phyloP scores from a whole-genome alignment of 2,888 invertebrate species.

The Buathra laborator region DNA sequence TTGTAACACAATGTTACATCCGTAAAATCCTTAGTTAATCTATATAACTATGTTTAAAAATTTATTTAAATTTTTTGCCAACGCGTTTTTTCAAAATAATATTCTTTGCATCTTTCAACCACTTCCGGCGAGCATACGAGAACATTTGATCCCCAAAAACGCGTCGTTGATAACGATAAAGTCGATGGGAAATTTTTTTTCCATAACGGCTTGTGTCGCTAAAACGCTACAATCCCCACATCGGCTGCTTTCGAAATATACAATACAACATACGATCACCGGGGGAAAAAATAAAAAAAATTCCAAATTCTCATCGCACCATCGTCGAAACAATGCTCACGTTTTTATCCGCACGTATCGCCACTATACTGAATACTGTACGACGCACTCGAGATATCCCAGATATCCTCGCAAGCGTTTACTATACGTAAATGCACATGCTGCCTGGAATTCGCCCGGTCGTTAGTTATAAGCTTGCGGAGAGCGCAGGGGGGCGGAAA shows the following conservation, averaged over 20 bases:
- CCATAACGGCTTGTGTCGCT: too few species aligned
- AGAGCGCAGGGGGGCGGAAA: background rate
- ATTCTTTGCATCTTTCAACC: too few species aligned
- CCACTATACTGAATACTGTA: slow-evolving; percentile 13
- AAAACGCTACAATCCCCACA: background rate
- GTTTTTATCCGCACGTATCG: background rate
- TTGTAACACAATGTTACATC: too few species aligned
- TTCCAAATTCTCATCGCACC: background rate
- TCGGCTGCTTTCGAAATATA: background rate
- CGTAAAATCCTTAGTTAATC: too few species aligned
- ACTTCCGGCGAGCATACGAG: too few species aligned
- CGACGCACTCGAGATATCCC: background rate
- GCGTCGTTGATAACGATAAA: background rate
- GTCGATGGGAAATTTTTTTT: background rate
- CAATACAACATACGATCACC: background rate
- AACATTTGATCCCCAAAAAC: too few species aligned
- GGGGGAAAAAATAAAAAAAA: background rate
- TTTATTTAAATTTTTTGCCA: too few species aligned
- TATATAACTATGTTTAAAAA: too few species aligned
- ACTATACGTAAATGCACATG: slow-evolving; percentile 19
- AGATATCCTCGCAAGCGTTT: slow-evolving; percentile 23
- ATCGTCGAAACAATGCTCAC: slow-evolving; percentile 1
- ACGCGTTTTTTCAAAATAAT: too few species aligned
- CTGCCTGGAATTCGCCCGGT: slow-evolving; percentile 17
- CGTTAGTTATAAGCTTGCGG: slow-evolving; percentile 42